Evolutionary conservation across 2,888 invertebrate genomes (phyloP).

Genomic region (Athalia cordata): DNA sequence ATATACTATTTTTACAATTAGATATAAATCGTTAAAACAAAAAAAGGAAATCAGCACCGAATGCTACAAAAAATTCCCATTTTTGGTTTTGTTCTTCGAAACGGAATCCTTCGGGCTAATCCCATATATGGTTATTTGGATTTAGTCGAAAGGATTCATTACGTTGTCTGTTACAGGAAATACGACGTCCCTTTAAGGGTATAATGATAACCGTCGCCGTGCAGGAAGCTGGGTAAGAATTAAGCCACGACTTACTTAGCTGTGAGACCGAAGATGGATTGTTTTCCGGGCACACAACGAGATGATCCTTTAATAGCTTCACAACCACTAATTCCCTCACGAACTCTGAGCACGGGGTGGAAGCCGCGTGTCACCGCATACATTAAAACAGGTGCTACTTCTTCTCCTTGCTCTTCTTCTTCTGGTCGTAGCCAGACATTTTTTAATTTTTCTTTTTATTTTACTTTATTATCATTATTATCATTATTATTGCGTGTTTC

Average conservation of each 20-base stretch:
- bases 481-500: no score
- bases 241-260: conserved; percentile 3
- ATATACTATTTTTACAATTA: no score
- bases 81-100: no score
- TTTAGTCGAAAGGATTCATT: no score
- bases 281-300: conserved; percentile 18
- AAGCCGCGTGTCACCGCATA: conserved; percentile 31
- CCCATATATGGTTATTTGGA: no score
- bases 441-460: neutral
- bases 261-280: neutral
- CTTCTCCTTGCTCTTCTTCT: neutral
- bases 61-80: neutral
- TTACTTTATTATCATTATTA: neutral
- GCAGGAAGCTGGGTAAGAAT: neutral
- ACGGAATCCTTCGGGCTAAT: no score
- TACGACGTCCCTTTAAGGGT: neutral
- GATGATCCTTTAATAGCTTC: conserved; percentile 43
- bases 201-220: neutral
- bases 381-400: conserved; percentile 12
- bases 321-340: conserved; percentile 36
- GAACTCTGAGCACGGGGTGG: neutral
- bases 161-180: no score
- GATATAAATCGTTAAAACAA: neutral
- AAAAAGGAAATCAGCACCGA: neutral
- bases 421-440: neutral